A percentile compares a stretch with the other conserved stretches of the same genome.
Evolutionary conservation across 2,113 vertebrate species (phyloP).

Genomic region (Alectura lathami): DNA sequence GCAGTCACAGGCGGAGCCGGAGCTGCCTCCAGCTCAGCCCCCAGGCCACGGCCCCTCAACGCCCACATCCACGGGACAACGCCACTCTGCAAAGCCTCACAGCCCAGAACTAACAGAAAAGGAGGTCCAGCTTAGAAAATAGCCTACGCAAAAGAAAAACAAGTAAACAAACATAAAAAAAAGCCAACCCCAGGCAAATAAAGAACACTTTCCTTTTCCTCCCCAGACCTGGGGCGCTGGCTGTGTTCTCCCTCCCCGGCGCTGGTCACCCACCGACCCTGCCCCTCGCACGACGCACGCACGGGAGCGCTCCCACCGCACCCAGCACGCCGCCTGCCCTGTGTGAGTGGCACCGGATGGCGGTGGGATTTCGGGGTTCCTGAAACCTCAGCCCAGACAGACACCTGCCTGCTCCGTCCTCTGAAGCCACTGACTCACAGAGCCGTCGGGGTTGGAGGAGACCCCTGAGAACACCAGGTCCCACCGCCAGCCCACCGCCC

Average conservation of each 20-base stretch:
- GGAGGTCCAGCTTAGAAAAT: background rate
- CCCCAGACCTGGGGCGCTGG: background rate
- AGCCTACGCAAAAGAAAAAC: background rate
- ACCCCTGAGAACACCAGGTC: too few relatives aligned
- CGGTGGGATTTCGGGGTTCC: background rate
- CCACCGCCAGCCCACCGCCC: too few relatives aligned
- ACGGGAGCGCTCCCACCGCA: too few relatives aligned
- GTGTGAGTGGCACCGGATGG: background rate
- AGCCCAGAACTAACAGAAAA: background rate
- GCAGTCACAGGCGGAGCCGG: background rate
- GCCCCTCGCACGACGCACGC: too few relatives aligned
- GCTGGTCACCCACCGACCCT: background rate
- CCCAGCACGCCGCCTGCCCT: too few relatives aligned
- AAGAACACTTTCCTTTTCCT: background rate
- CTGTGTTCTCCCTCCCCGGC: fast-evolving
- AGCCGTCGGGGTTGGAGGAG: too few relatives aligned
- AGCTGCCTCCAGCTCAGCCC: background rate
- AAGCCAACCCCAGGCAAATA: background rate
- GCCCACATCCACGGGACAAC: background rate
- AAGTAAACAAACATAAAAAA: background rate
- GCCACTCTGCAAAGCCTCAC: background rate
- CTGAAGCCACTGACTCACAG: too few relatives aligned
- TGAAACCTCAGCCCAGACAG: background rate
- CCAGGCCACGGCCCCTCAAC: background rate
- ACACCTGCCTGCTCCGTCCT: background rate